phyloP scores from a whole-genome alignment of 2,888 invertebrate species.

The Ommatoiulus sabulosus region DNA sequence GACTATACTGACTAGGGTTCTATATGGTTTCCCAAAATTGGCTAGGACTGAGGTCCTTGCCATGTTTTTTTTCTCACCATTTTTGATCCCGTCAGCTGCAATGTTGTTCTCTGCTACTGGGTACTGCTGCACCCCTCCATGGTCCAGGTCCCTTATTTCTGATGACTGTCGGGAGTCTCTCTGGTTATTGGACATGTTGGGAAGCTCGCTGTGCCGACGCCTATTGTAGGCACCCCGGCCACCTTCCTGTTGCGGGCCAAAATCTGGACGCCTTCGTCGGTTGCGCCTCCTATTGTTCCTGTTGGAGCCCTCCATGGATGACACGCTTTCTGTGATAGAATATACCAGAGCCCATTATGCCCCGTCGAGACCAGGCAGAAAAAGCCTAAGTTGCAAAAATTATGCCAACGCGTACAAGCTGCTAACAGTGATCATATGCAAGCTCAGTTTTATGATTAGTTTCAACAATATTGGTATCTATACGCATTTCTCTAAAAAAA shows the following conservation, averaged over 20 bases:
- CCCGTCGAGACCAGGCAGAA: no score
- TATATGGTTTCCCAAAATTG: no score
- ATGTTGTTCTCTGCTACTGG: background rate
- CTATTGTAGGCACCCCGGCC: conserved; percentile 6
- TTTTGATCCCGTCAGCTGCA: background rate
- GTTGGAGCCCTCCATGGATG: conserved; percentile 75
- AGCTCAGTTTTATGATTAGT: no score
- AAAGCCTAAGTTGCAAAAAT: no score
- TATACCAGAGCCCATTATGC: background rate
- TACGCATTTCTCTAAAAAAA: no score
- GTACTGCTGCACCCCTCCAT: background rate
- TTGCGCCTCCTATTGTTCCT: conserved; percentile 67
- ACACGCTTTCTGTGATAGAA: conserved; percentile 71
- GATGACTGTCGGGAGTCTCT: conserved; percentile 50
- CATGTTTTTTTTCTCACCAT: conserved; percentile 5
- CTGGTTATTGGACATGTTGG: conserved; percentile 52
- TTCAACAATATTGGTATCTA: no score
- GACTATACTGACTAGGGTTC: no score
- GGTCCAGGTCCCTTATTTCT: conserved; percentile 45
- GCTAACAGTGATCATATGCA: no score
- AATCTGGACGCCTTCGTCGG: conserved; percentile 63
- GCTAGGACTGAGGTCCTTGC: no score
- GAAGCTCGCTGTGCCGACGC: conserved; percentile 54
- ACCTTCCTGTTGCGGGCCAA: background rate
- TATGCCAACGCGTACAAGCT: no score